Evolutionary conservation across 2,113 vertebrate species (phyloP), one percentile per base, ranked within the genome.

Genomic region (Passer montanus): DNA sequence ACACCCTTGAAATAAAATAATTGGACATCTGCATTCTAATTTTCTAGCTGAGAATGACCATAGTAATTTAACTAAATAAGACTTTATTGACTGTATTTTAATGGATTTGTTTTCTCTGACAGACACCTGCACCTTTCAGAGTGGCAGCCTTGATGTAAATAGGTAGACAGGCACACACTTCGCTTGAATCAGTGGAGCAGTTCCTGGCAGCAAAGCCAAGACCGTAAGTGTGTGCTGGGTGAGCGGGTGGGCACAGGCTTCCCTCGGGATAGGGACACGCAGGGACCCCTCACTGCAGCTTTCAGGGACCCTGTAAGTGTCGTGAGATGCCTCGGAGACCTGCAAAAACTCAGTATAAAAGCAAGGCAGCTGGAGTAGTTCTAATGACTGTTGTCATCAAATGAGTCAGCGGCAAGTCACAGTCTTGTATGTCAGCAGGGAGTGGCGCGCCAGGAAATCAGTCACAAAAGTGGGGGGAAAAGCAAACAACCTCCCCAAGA

Each of bases 381-480:
- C 62, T 66, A 21, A 73, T 93, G 75, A 76, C 55, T 5, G 46
- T 46, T 89, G 78, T 83, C 93, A 66, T 77, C 59, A 16, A 27
- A 43, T 96, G 93, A 97, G 91, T 95, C 96, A 96, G 87, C 9
- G 7, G 31, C 75, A 93, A 91, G 90, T 63, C 81, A 74, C 59
- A 12, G 75, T 14, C 79, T 11, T 26, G 21, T 30, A 19, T 13
- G 49, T 49, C 43, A 63, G 87, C 68, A 86, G 91, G 96, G 95
- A 88, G 96, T 43, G 95, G 94, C 72, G 5, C 1, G 4, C 56
- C 89, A 88, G 93, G 92, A 95, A 94, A 94, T 49, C 84, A 17
- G 50, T 49, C 23, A 73, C 44, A 17, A 30, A 66, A 89, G 5
- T 1, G 7, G 13, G 84, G 83, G 22, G 3, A 1, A 20, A 44